Evolutionary conservation across 2,888 invertebrate genomes (phyloP).

Genomic region (Plebejus anna): DNA sequence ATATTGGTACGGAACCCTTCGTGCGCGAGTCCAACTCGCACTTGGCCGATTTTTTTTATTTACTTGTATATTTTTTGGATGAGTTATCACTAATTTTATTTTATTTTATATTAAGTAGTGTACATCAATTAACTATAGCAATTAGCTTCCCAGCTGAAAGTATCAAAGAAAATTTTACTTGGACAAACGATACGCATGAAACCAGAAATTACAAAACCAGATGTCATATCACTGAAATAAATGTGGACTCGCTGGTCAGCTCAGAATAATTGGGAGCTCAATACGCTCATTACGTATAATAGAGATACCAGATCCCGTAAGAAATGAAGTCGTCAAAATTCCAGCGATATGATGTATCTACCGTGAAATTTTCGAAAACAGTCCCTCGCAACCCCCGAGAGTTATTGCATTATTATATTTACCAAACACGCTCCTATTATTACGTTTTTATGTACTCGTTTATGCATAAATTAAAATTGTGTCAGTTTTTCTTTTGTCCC

Average conservation of each 20-base stretch:
- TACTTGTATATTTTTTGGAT: neutral
- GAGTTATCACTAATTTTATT: neutral
- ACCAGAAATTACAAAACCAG: conserved; percentile 7
- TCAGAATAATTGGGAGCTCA: conserved; percentile 43
- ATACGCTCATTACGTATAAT: conserved; percentile 35
- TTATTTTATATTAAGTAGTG: neutral
- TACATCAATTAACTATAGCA: too few species aligned
- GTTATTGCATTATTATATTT: conserved; percentile 78
- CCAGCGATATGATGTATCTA: conserved; percentile 66
- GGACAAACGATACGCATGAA: neutral
- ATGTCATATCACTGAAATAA: conserved; percentile 5
- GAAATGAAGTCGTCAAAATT: conserved; percentile 72
- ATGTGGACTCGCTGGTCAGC: conserved; percentile 21
- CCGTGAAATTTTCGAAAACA: conserved; percentile 78
- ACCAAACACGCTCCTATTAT: conserved; percentile 78
- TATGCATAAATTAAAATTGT: conserved; percentile 77
- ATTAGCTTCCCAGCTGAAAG: neutral
- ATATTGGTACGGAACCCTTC: too few species aligned
- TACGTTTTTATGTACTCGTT: conserved; percentile 78
- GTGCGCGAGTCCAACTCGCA: too few species aligned
- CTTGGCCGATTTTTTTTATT: neutral
- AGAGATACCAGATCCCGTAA: conserved; percentile 44
- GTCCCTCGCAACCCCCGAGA: conserved; percentile 61
- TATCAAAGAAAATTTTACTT: neutral
- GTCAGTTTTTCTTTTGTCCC: conserved; percentile 77